Base-by-base conservation (phyloP, 2,888 invertebrate genomes). In the Catocala nupta region DNA sequence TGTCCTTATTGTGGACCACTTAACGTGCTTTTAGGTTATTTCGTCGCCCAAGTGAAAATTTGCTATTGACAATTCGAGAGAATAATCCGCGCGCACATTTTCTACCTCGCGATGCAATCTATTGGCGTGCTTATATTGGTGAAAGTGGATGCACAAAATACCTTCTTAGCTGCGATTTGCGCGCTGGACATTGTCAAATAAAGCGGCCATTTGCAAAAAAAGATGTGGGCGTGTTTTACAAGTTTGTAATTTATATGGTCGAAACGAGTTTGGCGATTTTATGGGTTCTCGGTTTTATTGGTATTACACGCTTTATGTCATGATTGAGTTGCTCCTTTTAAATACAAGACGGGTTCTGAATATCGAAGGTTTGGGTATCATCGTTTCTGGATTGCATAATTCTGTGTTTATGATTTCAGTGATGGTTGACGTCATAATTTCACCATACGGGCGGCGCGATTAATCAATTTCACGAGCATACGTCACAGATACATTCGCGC, bases 131-230 rank as follows among this genome's bases (percentile, higher is more conserved):
- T 86, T 84, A 78, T 85, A 87, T 86, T 74, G 89, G 92, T 89
- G 92, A 93, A 92, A 92, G 92, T 91, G 77, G 85, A 88, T 90
- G 88, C 86, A 89, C 88, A 84, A 89, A 91, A 89, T 88, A 77
- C 84, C 84, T 80, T 78, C 83, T 83, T 75, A 68, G 70, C 75
- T 76, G 76, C 81, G 74, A 78, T 85, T 78, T 75, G 76, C 73
- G 70, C 71, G 59, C 70, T 73, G 72, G 68, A 72, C 77, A 75
- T 80, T 82, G 77, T 81, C 82, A 81, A 83, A 84, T 81, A 82
- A 74, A 70, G 66, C 67, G 69, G 64, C 63, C 70, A 76, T 71
- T 72, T 70, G 59, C 65, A 67, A 75, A 77, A 77, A 73, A 73
- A 75, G 75, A 25, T 52, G 71, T 78, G 58, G 67, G 67, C 67